These are phyloP conservation scores for Tridacna crocea DNA, from an alignment of 2,888 invertebrate species.

Conservation along the genomic window DNA sequence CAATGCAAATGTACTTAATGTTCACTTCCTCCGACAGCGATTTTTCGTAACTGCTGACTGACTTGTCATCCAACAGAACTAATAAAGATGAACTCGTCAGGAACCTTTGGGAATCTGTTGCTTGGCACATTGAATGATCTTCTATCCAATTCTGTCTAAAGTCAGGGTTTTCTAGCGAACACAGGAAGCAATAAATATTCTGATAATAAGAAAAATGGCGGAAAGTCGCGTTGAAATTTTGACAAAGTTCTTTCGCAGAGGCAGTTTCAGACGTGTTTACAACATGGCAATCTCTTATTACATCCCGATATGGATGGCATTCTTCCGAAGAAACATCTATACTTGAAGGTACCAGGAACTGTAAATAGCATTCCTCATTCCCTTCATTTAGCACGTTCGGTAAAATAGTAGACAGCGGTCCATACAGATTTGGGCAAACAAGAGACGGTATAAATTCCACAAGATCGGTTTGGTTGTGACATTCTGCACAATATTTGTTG, in stretches of 20 bases:
- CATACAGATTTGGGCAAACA: neutral
- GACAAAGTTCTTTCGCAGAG: neutral
- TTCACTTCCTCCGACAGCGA: too few species aligned
- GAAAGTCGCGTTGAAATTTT: constrained; percentile 2
- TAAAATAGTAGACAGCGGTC: neutral
- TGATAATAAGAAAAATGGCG: neutral
- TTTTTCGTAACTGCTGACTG: too few species aligned
- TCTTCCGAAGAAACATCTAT: neutral
- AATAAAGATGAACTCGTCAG: neutral
- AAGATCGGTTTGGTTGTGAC: constrained; percentile 3
- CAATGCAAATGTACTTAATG: too few species aligned
- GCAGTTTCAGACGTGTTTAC: too few species aligned
- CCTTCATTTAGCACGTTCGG: neutral
- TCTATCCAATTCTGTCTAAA: neutral
- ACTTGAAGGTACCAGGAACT: neutral
- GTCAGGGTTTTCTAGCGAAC: neutral
- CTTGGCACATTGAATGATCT: neutral
- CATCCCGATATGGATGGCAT: neutral
- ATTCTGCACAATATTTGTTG: neutral
- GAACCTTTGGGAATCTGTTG: too few species aligned
- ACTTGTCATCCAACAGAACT: neutral
- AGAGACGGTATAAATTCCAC: neutral
- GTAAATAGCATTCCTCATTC: too few species aligned
- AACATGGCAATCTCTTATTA: neutral
- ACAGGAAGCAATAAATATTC: neutral